Evolutionary conservation across 2,888 invertebrate genomes (phyloP).

Genomic region (Cryptophagus acutangulus): DNA sequence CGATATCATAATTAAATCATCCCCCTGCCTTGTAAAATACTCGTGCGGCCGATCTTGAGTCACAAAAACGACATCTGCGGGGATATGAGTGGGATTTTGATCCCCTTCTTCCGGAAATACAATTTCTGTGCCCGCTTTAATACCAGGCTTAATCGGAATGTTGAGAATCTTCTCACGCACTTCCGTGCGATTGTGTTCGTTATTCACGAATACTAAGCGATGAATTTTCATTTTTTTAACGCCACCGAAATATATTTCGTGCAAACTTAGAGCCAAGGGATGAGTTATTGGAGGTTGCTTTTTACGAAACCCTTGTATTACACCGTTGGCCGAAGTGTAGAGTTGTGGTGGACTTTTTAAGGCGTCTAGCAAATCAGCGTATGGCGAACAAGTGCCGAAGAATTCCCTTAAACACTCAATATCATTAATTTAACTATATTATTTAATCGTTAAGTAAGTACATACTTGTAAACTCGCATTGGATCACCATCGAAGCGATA

Average conservation of each 20-base stretch:
- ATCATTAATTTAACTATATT: not conserved
- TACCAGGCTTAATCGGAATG: slow-evolving; percentile 70
- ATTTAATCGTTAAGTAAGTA: not conserved
- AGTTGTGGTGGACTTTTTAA: slow-evolving; percentile 59
- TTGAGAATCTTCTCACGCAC: slow-evolving; percentile 67
- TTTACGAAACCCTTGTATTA: slow-evolving; percentile 57
- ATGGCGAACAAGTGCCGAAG: slow-evolving; percentile 80
- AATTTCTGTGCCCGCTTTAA: slow-evolving; percentile 66
- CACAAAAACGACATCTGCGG: slow-evolving; percentile 72
- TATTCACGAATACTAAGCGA: slow-evolving; percentile 62
- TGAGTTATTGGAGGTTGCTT: slow-evolving; percentile 58
- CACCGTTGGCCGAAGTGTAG: slow-evolving; percentile 57
- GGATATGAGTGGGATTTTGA: slow-evolving; percentile 66
- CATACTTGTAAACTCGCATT: slow-evolving; percentile 61
- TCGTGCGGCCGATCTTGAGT: slow-evolving; percentile 68
- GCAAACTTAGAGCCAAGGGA: slow-evolving; percentile 55
- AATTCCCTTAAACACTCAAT: slow-evolving; percentile 54
- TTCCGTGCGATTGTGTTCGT: slow-evolving; percentile 58
- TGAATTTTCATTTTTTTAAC: slow-evolving; percentile 81
- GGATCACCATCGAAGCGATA: slow-evolving; percentile 80
- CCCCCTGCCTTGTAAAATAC: slow-evolving; percentile 59
- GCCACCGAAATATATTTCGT: slow-evolving; percentile 66
- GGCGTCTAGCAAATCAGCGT: slow-evolving; percentile 68
- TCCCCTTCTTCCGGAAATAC: slow-evolving; percentile 76
- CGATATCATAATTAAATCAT: slow-evolving; percentile 61